A percentile compares a stretch with the other conserved stretches of the same genome.
Evolutionary conservation across 2,113 vertebrate species (phyloP).

Genomic region (Proterorhinus semilunaris): DNA sequence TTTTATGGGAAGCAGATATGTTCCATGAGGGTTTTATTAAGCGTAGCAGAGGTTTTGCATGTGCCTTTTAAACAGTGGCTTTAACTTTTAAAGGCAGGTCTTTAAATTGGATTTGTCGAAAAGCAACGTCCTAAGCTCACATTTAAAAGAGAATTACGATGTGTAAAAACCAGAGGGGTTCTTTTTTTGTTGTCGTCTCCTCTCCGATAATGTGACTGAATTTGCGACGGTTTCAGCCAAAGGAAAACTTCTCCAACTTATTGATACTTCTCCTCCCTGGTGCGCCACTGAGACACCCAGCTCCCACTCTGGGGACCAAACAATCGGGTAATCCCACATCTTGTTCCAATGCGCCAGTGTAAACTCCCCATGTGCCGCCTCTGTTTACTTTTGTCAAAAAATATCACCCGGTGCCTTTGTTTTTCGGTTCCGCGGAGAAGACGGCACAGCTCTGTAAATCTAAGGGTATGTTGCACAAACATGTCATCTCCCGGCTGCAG

Average conservation of each 20-base stretch:
- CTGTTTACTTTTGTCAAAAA: constrained; percentile 74
- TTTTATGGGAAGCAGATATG: constrained; percentile 7
- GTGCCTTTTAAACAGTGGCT: neutral
- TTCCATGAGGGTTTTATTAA: constrained; percentile 7
- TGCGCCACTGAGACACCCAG: constrained; percentile 51
- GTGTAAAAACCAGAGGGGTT: neutral
- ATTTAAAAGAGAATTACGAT: neutral
- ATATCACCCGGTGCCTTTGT: constrained; percentile 64
- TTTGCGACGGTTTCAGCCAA: neutral
- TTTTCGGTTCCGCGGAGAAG: constrained; percentile 56
- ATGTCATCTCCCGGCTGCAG: constrained; percentile 63
- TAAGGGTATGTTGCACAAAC: constrained; percentile 71
- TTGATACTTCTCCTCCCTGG: constrained; percentile 13
- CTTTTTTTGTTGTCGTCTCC: neutral
- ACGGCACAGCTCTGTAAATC: constrained; percentile 65
- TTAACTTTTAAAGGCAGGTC: neutral
- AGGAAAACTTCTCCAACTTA: neutral
- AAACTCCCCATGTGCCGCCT: constrained; percentile 61
- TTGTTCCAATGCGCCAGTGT: constrained; percentile 70
- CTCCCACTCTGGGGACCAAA: constrained; percentile 32
- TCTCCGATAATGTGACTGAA: neutral
- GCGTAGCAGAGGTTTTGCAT: neutral
- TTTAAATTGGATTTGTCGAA: constrained; percentile 3
- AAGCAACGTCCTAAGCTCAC: neutral
- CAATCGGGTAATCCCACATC: constrained; percentile 59